Conservation (phyloP, 2,113 vertebrate species). For the Psammodynastes pulverulentus region DNA sequence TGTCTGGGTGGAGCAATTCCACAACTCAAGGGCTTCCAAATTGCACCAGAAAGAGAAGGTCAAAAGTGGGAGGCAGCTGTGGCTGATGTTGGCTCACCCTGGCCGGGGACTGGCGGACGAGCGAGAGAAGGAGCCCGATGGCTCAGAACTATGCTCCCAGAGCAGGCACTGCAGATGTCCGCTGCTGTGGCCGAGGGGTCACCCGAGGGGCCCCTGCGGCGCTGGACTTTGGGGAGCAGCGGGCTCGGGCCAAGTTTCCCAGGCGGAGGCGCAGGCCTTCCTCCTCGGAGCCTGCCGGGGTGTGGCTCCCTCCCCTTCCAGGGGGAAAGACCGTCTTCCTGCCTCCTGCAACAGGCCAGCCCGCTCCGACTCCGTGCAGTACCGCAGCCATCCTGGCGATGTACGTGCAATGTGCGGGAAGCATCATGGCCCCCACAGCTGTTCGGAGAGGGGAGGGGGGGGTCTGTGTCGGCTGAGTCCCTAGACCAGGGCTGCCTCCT, state of each 20-base stretch:
- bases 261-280: not conserved
- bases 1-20: not conserved
- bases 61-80: not conserved
- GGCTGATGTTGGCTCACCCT: not conserved
- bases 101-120: not conserved
- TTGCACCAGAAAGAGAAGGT: not conserved
- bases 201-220: constrained; percentile 5
- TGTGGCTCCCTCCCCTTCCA: not conserved
- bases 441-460: constrained; percentile 67
- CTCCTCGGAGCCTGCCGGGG: not conserved
- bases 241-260: not conserved
- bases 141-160: not conserved
- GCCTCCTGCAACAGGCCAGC: constrained; percentile 4
- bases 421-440: constrained; percentile 67
- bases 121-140: not conserved
- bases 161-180: not conserved
- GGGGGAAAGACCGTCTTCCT: not conserved
- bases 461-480: constrained; percentile 47
- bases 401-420: constrained; percentile 63
- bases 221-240: not conserved
- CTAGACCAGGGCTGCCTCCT: constrained; percentile 45
- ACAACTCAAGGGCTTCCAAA: not conserved
- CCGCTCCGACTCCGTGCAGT: constrained; percentile 18
- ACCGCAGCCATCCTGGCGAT: constrained; percentile 45
- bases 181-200: not conserved